phyloP scores from a whole-genome alignment of 2,888 invertebrate genomes.

The Cerastis rubricosa region DNA sequence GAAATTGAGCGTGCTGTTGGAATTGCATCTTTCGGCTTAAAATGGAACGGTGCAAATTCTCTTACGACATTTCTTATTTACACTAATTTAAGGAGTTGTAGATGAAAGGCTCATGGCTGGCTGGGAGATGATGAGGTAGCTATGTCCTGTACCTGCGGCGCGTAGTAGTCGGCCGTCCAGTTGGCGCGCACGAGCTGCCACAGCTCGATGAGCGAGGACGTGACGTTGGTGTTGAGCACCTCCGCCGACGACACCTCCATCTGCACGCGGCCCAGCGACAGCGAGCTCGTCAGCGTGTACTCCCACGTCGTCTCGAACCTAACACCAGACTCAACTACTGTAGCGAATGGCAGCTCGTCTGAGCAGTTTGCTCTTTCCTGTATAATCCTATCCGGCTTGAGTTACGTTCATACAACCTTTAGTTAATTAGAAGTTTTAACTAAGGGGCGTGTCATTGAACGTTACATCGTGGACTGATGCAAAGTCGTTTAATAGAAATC shows the following conservation, averaged over 20 bases:
- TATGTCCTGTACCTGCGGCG: constrained; percentile 76
- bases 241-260: constrained; percentile 92
- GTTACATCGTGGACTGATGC: background rate
- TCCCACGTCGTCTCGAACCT: constrained; percentile 93
- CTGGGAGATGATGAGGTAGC: background rate
- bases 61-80: background rate
- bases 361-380: background rate
- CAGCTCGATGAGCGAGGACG: constrained; percentile 96
- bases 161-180: constrained; percentile 96
- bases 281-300: constrained; percentile 90
- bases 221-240: constrained; percentile 96
- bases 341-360: background rate
- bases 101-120: background rate
- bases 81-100: background rate
- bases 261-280: constrained; percentile 91
- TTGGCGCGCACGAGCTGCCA: constrained; percentile 95
- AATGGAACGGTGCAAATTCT: background rate
- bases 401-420: background rate
- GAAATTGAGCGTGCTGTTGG: background rate
- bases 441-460: background rate
- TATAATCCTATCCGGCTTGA: background rate
- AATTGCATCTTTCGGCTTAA: background rate
- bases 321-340: background rate
- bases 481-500: background rate
- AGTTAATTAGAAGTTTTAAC: background rate